phyloP scores from a whole-genome alignment of 2,113 vertebrate genomes.

The Brachypodius melanocephalos region DNA sequence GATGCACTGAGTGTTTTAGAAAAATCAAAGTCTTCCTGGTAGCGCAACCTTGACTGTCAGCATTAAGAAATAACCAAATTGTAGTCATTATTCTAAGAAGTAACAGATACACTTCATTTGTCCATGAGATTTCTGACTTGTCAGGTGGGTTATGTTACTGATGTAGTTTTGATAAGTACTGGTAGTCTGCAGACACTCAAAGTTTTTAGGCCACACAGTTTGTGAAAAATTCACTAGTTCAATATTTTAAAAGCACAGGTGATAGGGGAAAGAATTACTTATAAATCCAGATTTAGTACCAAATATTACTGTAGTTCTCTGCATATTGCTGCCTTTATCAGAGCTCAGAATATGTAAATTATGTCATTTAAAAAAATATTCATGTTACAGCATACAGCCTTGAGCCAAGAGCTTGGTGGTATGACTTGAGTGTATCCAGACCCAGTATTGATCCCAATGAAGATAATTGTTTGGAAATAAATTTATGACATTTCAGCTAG shows the following conservation, averaged over 20 bases:
- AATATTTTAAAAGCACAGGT: background rate
- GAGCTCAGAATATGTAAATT: background rate
- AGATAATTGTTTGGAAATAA: background rate
- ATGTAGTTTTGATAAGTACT: background rate
- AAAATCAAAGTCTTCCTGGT: background rate
- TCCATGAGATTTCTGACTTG: background rate
- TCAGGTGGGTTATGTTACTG: background rate
- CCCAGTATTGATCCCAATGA: background rate
- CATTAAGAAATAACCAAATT: background rate
- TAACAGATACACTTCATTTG: background rate
- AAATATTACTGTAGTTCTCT: background rate
- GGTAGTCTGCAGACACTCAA: background rate
- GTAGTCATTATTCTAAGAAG: background rate
- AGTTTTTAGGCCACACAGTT: background rate
- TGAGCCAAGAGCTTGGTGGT: background rate
- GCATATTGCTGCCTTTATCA: background rate
- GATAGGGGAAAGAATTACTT: background rate
- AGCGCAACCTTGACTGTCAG: background rate
- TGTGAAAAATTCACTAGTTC: background rate
- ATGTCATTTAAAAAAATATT: background rate
- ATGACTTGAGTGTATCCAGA: background rate
- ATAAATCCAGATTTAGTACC: background rate
- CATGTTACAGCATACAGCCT: rapidly evolving
- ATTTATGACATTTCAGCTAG: background rate
- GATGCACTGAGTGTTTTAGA: background rate